Evolutionary conservation across 2,888 invertebrate species (phyloP).

Genomic region (Stenodera caucasica): DNA sequence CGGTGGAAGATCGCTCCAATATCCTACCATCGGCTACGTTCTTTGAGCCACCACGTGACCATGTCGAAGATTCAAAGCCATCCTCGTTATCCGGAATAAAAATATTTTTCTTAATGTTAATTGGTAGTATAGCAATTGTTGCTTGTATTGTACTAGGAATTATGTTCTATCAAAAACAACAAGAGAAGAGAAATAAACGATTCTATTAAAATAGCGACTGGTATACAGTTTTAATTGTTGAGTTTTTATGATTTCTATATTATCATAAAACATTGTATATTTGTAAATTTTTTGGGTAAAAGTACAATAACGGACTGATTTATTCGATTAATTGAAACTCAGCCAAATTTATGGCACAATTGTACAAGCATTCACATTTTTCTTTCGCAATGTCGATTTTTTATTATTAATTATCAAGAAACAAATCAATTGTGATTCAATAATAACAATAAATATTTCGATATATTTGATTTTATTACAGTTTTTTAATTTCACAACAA

Average conservation of each 20-base stretch:
- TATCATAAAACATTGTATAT: neutral
- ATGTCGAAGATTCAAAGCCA: slow-evolving; percentile 85
- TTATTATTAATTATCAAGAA: neutral
- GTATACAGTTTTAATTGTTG: neutral
- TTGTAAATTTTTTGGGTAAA: neutral
- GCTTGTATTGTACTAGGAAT: slow-evolving; percentile 85
- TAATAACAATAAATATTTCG: neutral
- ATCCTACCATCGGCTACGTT: slow-evolving; percentile 88
- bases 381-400: neutral
- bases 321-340: neutral
- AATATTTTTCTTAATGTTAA: slow-evolving; percentile 84
- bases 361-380: neutral
- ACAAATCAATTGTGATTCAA: neutral
- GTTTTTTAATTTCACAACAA: neutral
- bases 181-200: slow-evolving; percentile 86
- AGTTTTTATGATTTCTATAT: neutral
- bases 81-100: slow-evolving; percentile 86
- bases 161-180: slow-evolving; percentile 91
- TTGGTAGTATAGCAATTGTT: slow-evolving; percentile 79
- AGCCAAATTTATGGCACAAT: neutral
- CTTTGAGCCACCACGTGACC: slow-evolving; percentile 90
- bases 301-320: neutral
- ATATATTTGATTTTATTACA: neutral
- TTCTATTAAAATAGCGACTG: slow-evolving; percentile 63
- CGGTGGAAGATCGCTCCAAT: slow-evolving; percentile 73